Conservation (phyloP, 2,797 vertebrate genomes). For the Mus spretus region DNA sequence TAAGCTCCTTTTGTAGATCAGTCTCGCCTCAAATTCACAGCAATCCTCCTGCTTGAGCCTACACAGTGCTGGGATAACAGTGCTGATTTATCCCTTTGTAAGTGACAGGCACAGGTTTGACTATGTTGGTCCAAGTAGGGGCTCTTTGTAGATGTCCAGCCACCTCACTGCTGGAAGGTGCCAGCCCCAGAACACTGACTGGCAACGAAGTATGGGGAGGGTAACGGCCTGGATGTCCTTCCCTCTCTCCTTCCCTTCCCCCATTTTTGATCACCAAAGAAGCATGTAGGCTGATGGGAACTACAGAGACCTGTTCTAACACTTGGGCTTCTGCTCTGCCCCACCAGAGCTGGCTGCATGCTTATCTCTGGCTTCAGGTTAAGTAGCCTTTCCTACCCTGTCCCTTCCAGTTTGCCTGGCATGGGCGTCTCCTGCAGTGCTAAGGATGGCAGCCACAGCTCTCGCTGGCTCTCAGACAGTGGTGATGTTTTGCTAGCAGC, state of each 20-base stretch:
- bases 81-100: neutral
- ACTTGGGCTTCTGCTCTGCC: neutral
- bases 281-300: accelerated
- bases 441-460: neutral
- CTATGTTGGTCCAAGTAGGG: neutral
- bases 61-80: neutral
- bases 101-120: neutral
- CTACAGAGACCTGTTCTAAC: neutral
- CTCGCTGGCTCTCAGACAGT: neutral
- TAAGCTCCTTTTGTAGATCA: neutral
- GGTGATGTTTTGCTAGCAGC: neutral
- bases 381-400: neutral
- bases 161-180: neutral
- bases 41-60: neutral
- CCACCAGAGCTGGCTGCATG: accelerated
- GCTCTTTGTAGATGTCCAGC: accelerated
- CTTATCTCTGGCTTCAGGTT: neutral
- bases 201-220: neutral
- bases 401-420: neutral
- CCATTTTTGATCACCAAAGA: neutral
- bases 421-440: neutral
- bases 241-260: too few relatives aligned
- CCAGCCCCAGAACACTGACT: neutral
- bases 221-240: accelerated
- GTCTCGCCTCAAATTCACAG: neutral